Base-by-base conservation (phyloP, 2,888 invertebrate genomes). In the Trisateles emortualis region DNA sequence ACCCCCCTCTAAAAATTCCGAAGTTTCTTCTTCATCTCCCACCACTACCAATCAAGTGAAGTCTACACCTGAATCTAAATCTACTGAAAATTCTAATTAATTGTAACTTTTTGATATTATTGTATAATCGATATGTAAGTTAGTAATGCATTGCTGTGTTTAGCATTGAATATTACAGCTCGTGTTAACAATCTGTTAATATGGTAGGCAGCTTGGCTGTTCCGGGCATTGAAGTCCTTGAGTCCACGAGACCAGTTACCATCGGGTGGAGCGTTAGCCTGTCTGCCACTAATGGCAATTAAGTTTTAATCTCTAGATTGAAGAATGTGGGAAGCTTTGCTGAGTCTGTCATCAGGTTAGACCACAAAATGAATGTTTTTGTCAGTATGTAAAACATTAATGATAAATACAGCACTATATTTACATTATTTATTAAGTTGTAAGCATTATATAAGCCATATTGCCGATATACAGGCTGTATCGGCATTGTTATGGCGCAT, bases 31-130 rank as follows among this genome's bases (percentile, higher is more conserved):
- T 0, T 53, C 53, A 0, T 48, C 81, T 45, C 87, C 89, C 52
- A 81, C 87, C 65, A 88, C 86, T 65, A 58, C 83, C 54, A 78
- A 77, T 52, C 74, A 76, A 45, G 83, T 89, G 51, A 90, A 89
- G 48, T 60, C 88, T 10, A 89, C 90, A 30, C 91, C 90, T 11
- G 89, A 90, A 68, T 81, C 81, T 0, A 90, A 90, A 58, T 89
- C 92, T 1, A 74, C 78, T 14, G 81, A 78, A 59, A 72, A 79
- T 68, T 62, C 74, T 43, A 64, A 76, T 39, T 54, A 72, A 53
- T 59, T 53, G 53, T 33, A 52, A 17, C 59, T 53, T 64, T 52
- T 52, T 63, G 55, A 64, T 57, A 54, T 52, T 64, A 57, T 71
- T 54, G 40, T 65, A 59, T 52, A 60, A 56, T 59, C 48, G 46